Percentiles rank a stretch among this genome's conserved stretches.
phyloP scores from a whole-genome alignment of 2,113 vertebrate species.

The Triplophysa rosa region DNA sequence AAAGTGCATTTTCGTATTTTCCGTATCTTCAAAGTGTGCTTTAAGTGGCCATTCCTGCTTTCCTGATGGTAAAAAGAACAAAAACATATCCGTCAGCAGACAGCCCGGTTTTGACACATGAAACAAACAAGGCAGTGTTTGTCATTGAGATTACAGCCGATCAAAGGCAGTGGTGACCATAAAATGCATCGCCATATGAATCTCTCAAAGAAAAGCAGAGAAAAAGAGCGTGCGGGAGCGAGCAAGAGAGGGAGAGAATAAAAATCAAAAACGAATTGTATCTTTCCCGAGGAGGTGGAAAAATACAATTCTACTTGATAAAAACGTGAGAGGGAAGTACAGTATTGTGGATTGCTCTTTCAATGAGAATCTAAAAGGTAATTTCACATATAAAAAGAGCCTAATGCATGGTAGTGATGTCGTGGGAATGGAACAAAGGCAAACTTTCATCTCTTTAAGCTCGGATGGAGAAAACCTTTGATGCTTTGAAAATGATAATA shows the following conservation, averaged over 20 bases:
- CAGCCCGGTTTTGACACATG: slow-evolving; percentile 56
- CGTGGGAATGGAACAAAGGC: slow-evolving; percentile 83
- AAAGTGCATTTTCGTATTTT: slow-evolving; percentile 66
- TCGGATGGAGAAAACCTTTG: slow-evolving; percentile 82
- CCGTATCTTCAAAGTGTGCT: slow-evolving; percentile 70
- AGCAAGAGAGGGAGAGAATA: slow-evolving; percentile 40
- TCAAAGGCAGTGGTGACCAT: slow-evolving; percentile 76
- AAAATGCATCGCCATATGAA: slow-evolving; percentile 73
- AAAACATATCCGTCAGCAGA: slow-evolving; percentile 69
- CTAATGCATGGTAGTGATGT: slow-evolving; percentile 84
- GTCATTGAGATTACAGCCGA: slow-evolving; percentile 72
- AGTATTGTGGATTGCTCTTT: slow-evolving; percentile 77
- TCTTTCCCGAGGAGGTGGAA: slow-evolving; percentile 60
- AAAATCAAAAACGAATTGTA: slow-evolving; percentile 74
- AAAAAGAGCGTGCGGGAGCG: slow-evolving; percentile 12
- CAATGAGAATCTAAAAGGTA: slow-evolving; percentile 86
- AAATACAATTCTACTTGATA: slow-evolving; percentile 70
- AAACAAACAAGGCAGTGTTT: slow-evolving; percentile 71
- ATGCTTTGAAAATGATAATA: slow-evolving; percentile 88
- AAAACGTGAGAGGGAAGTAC: slow-evolving; percentile 73
- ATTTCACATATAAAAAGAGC: slow-evolving; percentile 85
- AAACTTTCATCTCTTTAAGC: slow-evolving; percentile 87
- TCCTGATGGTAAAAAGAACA: slow-evolving; percentile 63
- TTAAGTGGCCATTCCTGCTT: slow-evolving; percentile 63
- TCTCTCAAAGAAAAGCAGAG: slow-evolving; percentile 56